A percentile compares a stretch with the other conserved stretches of the same genome.
phyloP scores from a whole-genome alignment of 37 sponge, comb jelly and placozoan genomes.

The Eunapius fragilis region DNA sequence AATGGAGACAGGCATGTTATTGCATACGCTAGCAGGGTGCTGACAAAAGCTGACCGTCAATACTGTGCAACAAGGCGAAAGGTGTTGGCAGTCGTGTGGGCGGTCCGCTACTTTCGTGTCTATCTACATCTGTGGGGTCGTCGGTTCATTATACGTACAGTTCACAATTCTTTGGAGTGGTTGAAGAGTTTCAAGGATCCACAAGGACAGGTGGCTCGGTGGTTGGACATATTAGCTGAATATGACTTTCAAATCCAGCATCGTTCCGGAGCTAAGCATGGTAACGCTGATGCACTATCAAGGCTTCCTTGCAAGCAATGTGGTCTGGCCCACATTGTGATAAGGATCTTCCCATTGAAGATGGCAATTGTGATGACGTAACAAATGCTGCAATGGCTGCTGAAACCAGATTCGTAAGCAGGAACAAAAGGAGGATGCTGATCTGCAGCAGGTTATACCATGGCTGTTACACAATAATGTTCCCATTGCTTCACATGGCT shows the following conservation, averaged over 20 bases:
- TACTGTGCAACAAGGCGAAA: constrained; percentile 43
- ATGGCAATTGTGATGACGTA: not conserved
- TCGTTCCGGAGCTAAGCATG: constrained; percentile 16
- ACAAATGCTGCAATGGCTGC: not conserved
- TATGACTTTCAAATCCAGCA: constrained; percentile 23
- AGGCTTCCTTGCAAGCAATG: constrained; percentile 18
- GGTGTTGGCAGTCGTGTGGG: constrained; percentile 28
- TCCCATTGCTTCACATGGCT: not conserved
- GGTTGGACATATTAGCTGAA: constrained; percentile 2
- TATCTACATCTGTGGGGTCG: constrained; percentile 26
- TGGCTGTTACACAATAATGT: not conserved
- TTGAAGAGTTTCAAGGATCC: constrained; percentile 16
- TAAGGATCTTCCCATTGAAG: not conserved
- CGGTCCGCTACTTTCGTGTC: not conserved
- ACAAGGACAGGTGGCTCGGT: constrained; percentile 28
- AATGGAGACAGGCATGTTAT: constrained; percentile 10
- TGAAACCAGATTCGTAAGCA: not conserved
- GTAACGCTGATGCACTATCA: constrained; percentile 32
- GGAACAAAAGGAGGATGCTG: not conserved
- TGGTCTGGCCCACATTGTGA: not conserved
- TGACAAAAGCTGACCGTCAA: constrained; percentile 27
- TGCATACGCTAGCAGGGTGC: constrained; percentile 23
- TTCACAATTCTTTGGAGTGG: constrained; percentile 32
- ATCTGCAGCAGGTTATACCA: not conserved
- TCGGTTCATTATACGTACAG: constrained; percentile 16